phyloP scores from a whole-genome alignment of 2,113 vertebrate species.

The Thunnus maccoyii region DNA sequence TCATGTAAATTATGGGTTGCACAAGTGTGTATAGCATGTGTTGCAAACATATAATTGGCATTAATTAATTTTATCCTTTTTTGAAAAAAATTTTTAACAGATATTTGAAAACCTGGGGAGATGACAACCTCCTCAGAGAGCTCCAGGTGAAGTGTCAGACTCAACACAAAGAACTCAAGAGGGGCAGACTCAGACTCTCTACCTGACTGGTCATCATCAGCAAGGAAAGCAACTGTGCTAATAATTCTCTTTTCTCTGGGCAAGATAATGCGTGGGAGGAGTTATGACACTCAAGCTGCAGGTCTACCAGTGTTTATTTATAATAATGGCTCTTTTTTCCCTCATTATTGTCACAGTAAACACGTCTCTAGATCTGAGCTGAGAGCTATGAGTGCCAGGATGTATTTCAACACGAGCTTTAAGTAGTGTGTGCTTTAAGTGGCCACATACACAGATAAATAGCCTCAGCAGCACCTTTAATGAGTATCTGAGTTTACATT shows the following conservation, averaged over 20 bases:
- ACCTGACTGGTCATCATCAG: neutral
- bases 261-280: conserved; percentile 10
- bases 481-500: too few species aligned
- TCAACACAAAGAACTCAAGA: neutral
- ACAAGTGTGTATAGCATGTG: too few species aligned
- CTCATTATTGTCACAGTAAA: conserved; percentile 11
- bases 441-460: too few species aligned
- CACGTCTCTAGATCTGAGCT: conserved; percentile 4
- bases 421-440: too few species aligned
- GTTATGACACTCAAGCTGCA: conserved; percentile 20
- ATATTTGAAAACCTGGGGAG: too few species aligned
- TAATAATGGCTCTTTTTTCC: conserved; percentile 12
- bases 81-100: too few species aligned
- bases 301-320: conserved; percentile 36
- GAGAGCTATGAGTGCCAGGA: neutral
- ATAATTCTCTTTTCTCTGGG: too few species aligned
- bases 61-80: too few species aligned
- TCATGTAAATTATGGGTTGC: neutral
- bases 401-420: neutral
- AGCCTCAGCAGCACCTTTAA: too few species aligned
- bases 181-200: neutral
- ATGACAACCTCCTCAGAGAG: neutral
- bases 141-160: neutral
- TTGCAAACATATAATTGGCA: too few species aligned
- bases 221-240: too few species aligned